These are phyloP conservation scores for Ectemnius lituratus DNA, from an alignment of 2,888 invertebrate species.

Conservation along the genomic window DNA sequence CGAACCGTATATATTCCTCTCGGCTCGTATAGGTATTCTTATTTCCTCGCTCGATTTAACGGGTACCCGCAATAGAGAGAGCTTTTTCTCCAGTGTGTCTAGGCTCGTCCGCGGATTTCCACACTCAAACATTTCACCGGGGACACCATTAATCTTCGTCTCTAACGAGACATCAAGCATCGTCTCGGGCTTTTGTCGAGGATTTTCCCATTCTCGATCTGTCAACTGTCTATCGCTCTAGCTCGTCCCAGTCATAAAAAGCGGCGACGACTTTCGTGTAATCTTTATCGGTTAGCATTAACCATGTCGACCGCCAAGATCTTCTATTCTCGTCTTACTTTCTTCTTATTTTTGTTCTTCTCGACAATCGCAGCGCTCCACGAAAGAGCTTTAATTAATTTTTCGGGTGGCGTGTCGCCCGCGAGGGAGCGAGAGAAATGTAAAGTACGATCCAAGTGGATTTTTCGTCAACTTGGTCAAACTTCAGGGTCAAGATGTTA, in stretches of 20 bases:
- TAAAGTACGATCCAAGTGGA: background rate
- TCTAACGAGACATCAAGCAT: constrained; percentile 42
- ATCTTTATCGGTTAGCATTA: background rate
- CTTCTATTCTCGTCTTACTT: background rate
- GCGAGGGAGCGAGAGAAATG: background rate
- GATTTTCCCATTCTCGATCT: background rate
- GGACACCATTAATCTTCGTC: constrained; percentile 58
- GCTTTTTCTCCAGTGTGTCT: constrained; percentile 33
- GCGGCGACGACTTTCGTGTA: background rate
- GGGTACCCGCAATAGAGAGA: constrained; percentile 36
- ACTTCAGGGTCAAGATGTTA: too few relatives aligned
- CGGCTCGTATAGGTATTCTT: constrained; percentile 65
- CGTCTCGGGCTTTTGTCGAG: background rate
- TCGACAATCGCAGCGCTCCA: background rate
- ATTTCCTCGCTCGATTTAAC: constrained; percentile 73
- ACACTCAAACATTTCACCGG: constrained; percentile 34
- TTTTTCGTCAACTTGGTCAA: too few relatives aligned
- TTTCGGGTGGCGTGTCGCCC: background rate
- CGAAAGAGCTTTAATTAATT: background rate
- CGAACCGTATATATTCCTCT: constrained; percentile 58
- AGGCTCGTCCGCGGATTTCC: constrained; percentile 30
- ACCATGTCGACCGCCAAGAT: background rate
- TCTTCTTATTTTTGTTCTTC: background rate
- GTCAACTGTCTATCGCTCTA: background rate
- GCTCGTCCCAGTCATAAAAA: too few relatives aligned